Conservation (phyloP, 2,113 vertebrate species). For the Mola mola region DNA sequence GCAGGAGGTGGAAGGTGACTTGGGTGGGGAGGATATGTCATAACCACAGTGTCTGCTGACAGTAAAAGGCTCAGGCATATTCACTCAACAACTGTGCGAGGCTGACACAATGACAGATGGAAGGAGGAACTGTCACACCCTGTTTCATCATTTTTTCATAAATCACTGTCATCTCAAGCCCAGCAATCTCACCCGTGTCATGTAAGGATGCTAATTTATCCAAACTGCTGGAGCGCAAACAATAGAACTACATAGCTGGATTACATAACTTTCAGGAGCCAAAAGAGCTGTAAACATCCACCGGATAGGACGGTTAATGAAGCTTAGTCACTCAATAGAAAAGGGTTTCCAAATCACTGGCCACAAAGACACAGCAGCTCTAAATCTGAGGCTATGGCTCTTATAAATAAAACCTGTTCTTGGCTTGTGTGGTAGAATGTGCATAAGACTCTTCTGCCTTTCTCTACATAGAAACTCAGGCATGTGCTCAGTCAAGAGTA, state of each 20-base stretch:
- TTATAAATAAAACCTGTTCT: slow-evolving; percentile 53
- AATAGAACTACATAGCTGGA: not conserved
- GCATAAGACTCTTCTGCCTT: slow-evolving; percentile 17
- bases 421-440: slow-evolving; percentile 7
- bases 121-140: slow-evolving; percentile 11
- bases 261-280: slow-evolving; percentile 8
- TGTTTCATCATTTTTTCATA: slow-evolving; percentile 41
- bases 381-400: slow-evolving; percentile 26
- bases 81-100: slow-evolving; percentile 3
- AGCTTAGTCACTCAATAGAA: not conserved
- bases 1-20: not conserved
- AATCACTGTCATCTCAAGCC: slow-evolving; percentile 27
- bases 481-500: slow-evolving; percentile 30
- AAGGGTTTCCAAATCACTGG: slow-evolving; percentile 26
- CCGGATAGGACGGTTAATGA: slow-evolving; percentile 6
- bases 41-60: slow-evolving; percentile 41
- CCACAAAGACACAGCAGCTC: slow-evolving; percentile 16
- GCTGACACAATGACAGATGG: slow-evolving; percentile 31
- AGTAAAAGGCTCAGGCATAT: slow-evolving; percentile 1
- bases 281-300: not conserved
- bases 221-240: slow-evolving; percentile 10
- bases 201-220: slow-evolving; percentile 1
- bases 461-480: slow-evolving; percentile 41
- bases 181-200: not conserved
- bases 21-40: slow-evolving; percentile 42